Base-by-base conservation (phyloP, 2,797 vertebrate genomes). In the Danio aesculapii region DNA sequence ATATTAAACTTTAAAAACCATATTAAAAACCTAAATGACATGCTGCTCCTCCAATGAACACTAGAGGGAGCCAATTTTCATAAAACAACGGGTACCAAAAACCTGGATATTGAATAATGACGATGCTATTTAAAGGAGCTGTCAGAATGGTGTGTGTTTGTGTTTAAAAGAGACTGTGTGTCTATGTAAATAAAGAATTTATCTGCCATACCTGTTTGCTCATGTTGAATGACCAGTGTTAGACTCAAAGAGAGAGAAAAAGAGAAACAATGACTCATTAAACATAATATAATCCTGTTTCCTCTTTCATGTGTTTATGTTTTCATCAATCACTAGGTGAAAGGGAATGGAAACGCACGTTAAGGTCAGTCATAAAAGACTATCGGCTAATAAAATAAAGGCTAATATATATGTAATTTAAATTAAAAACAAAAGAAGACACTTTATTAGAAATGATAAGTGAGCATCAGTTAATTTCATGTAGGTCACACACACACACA, bases 401-500 rank as follows among this genome's bases (percentile, higher is more conserved):
- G 30, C 1, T 30, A 30, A 30, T 30, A 30, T 30, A 30, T 30
- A 30, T 30, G 30, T 30, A 3, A 30, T 30, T 1, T 30, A 30
- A 1, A 30, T 30, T 30, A 30, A 30, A 30, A 30, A 30, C 30
- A 30, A 30, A 30, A 1, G 30, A 30, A 30, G 30, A 30, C 3
- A 30, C 3, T 3, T 30, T 1, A 3, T 30, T 30, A 30, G 3
- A 30, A 30, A 30, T 30, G 3, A 1, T 30, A 30, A 30, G 30
- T 30, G 1, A 30, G 30, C 30, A 30, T 30, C 30, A 30, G 30
- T 30, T 83, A 69, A 79, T 79, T 87, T 90, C 91, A 91, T 49
- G 11, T 79, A 61, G 39, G 70, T 75, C 71, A 19, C 62, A 62
- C 57, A 11, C 50, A 53, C 73, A 80, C 50, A 53, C 73, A 80